phyloP scores from a whole-genome alignment of 2,888 invertebrate species.

The Phyllotreta cruciferae region DNA sequence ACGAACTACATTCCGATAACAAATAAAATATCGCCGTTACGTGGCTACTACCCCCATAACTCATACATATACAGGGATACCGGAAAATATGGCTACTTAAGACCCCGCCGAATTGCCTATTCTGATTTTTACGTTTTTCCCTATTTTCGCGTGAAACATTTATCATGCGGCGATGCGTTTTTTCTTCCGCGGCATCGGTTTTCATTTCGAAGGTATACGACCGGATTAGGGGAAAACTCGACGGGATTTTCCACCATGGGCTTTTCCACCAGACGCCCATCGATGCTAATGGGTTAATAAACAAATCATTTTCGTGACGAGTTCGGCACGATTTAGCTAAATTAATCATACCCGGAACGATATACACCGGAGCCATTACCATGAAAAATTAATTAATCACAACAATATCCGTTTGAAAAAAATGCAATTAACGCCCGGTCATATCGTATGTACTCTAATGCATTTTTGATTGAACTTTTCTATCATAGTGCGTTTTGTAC shows the following conservation, averaged over 20 bases:
- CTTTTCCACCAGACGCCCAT: background rate
- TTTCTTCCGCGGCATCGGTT: slow-evolving; percentile 19
- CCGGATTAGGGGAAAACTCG: background rate
- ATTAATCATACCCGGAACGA: slow-evolving; percentile 27
- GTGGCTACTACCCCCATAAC: slow-evolving; percentile 59
- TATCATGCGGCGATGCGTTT: slow-evolving; percentile 40
- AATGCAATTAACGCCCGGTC: slow-evolving; percentile 25
- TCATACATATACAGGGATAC: slow-evolving; percentile 59
- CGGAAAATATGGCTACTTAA: slow-evolving; percentile 60
- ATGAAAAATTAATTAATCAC: slow-evolving; percentile 28
- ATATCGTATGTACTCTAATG: slow-evolving; percentile 27
- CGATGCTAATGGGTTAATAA: too few species aligned
- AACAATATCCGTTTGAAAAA: slow-evolving; percentile 25
- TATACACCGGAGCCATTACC: slow-evolving; percentile 20
- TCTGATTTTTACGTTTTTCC: slow-evolving; percentile 54
- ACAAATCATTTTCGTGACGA: too few species aligned
- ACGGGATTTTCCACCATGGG: background rate
- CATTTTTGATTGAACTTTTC: too few species aligned
- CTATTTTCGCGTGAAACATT: slow-evolving; percentile 44
- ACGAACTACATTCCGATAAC: slow-evolving; percentile 61
- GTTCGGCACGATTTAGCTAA: slow-evolving; percentile 12
- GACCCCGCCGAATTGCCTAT: slow-evolving; percentile 57
- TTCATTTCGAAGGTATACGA: background rate
- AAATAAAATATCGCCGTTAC: slow-evolving; percentile 61
- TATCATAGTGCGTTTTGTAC: too few species aligned